These are phyloP conservation scores for Danionella cerebrum DNA, from an alignment of 2,113 vertebrate species.

Conservation along the genomic window DNA sequence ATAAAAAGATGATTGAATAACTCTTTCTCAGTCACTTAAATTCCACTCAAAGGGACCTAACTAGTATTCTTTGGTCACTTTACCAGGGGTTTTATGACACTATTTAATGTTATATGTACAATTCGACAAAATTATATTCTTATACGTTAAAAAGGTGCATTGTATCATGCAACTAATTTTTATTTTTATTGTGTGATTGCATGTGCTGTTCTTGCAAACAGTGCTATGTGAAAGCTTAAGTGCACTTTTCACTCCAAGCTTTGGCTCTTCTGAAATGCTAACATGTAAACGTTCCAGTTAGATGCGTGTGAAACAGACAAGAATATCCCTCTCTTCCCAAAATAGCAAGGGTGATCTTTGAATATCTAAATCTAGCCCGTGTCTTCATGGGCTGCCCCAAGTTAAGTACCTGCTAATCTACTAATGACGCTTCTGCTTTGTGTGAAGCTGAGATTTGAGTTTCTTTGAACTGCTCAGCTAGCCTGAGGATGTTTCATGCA, in stretches of 20 bases:
- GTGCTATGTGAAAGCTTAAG: background rate
- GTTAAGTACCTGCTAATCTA: constrained; percentile 59
- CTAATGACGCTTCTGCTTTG: constrained; percentile 45
- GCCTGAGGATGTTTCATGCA: background rate
- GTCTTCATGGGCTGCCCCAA: constrained; percentile 40
- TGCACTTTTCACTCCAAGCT: background rate
- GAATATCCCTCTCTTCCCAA: background rate
- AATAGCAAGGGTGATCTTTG: background rate
- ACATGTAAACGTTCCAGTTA: background rate
- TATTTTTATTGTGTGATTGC: background rate
- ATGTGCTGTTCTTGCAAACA: background rate
- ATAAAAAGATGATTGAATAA: too few relatives aligned
- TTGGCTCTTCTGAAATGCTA: background rate
- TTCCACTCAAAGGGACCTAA: too few relatives aligned
- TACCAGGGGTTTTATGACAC: too few relatives aligned
- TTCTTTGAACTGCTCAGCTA: constrained; percentile 4
- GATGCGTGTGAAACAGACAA: background rate
- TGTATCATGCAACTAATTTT: too few relatives aligned
- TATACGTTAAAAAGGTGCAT: too few relatives aligned
- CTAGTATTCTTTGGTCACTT: too few relatives aligned
- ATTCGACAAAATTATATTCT: too few relatives aligned
- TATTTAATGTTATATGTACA: too few relatives aligned
- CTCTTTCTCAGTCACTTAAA: too few relatives aligned
- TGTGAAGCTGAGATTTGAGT: background rate
- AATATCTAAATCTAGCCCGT: constrained; percentile 20